Base-by-base conservation (phyloP, 2,888 invertebrate genomes). In the Drosophila pseudotakahashii region DNA sequence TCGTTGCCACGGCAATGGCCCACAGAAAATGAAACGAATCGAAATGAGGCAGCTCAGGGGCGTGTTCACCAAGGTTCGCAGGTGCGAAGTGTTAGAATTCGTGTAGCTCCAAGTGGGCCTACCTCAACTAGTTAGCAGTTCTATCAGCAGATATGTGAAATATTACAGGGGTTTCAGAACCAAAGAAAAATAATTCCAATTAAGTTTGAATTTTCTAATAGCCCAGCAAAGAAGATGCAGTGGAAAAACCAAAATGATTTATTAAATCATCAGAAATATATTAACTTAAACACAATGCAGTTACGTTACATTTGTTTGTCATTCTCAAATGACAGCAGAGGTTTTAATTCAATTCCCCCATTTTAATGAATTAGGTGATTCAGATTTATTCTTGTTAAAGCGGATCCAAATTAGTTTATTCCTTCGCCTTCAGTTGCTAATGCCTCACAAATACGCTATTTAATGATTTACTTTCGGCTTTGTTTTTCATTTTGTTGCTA, bases 1-100 rank as follows among this genome's bases (percentile, higher is more conserved):
- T 50, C 72, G 81, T 86, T 83, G 79, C 86, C 83, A 81, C 77
- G 83, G 86, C 82, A 82, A 82, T 82, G 86, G 83, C 82, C 87
- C 76, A 75, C 78, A 73, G 78, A 64, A 44, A 53, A 66, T 73
- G 66, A 79, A 60, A 60, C 62, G 48, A 63, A 48, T 53, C 70
- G 76, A 79, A 63, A 62, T 52, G 51, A 63, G 78, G 71, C 78
- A 61, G 76, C 77, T 77, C 74, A 78, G 79, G 73, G 79, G 75
- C 76, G 72, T 68, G 54, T 42, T 51, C 64, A 59, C 66, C 82
- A 82, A 82, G 82, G 82, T 63, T 79, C 78, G 55, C 77, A 75
- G 79, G 80, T 77, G 70, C 75, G 75, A 82, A 80, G 86, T 82
- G 81, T 74, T 80, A 80, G 68, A 85, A 82, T 82, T 85, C 77